Percentiles rank a stretch among this genome's conserved stretches.
phyloP scores from a whole-genome alignment of 2,888 invertebrate genomes.

The Bimastos eiseni region DNA sequence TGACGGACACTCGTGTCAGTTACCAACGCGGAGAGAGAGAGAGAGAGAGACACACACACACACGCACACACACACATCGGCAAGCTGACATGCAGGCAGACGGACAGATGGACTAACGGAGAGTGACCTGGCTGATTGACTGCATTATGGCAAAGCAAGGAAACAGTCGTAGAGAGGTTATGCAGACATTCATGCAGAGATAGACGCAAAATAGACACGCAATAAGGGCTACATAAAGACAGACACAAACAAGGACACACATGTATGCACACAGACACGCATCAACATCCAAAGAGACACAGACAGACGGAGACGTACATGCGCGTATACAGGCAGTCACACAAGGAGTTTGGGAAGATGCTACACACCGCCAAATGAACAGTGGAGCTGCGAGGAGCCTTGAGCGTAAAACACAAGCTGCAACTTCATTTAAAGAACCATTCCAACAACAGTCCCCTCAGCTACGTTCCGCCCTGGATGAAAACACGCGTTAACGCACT shows the following conservation, averaged over 20 bases:
- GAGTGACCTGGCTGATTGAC: background rate
- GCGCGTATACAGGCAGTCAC: background rate
- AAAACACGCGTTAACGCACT: background rate
- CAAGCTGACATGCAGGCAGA: background rate
- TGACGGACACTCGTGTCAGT: background rate
- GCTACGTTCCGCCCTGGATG: background rate
- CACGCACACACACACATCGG: background rate
- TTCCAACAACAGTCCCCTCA: background rate
- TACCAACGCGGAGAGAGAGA: background rate
- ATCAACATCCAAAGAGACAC: too few relatives aligned
- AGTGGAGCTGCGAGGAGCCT: background rate
- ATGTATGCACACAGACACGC: background rate
- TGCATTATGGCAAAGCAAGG: background rate
- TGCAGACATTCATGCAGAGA: background rate
- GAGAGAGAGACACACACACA: too few relatives aligned
- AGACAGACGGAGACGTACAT: background rate
- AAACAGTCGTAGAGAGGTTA: background rate
- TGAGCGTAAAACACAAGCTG: background rate
- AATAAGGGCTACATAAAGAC: background rate
- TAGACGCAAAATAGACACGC: background rate
- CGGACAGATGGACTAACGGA: background rate
- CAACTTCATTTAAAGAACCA: background rate
- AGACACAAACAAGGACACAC: background rate
- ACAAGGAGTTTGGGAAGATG: background rate
- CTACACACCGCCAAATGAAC: background rate